phyloP scores from a whole-genome alignment of 2,113 vertebrate species.

The Theristicus caerulescens region DNA sequence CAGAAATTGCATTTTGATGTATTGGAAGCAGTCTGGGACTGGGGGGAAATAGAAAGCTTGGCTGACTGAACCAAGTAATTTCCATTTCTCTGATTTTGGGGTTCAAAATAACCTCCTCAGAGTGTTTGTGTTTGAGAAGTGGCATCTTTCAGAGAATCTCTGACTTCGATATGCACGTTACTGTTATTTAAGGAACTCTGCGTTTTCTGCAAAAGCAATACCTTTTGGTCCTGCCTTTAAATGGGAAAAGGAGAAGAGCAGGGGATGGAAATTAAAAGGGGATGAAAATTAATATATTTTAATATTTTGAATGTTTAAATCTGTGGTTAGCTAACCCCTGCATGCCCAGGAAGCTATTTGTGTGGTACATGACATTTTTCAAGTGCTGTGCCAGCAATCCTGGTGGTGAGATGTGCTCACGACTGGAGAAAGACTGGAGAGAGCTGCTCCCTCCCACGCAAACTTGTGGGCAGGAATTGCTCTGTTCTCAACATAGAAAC shows the following conservation, averaged over 20 bases:
- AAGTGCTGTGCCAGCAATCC: neutral
- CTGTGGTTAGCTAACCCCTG: neutral
- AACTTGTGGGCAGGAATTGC: neutral
- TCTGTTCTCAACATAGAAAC: neutral
- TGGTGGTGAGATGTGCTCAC: neutral
- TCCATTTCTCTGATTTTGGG: neutral
- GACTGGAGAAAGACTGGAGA: neutral
- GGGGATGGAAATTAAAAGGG: neutral
- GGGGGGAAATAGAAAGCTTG: neutral
- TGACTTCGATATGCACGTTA: fast-evolving
- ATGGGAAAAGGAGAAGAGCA: neutral
- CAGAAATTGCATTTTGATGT: neutral
- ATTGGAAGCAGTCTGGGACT: neutral
- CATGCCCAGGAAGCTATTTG: fast-evolving
- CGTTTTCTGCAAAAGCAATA: neutral
- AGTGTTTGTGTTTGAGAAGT: neutral
- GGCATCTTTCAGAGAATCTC: neutral
- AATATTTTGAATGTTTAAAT: neutral
- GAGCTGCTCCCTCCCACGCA: neutral
- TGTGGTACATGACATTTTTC: fast-evolving
- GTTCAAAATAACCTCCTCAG: neutral
- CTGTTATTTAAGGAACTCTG: neutral
- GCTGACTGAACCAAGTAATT: neutral
- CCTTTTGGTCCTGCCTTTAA: neutral
- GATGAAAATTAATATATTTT: neutral